Conservation (phyloP, 2,888 invertebrate genomes). For the Copidosoma aretas region DNA sequence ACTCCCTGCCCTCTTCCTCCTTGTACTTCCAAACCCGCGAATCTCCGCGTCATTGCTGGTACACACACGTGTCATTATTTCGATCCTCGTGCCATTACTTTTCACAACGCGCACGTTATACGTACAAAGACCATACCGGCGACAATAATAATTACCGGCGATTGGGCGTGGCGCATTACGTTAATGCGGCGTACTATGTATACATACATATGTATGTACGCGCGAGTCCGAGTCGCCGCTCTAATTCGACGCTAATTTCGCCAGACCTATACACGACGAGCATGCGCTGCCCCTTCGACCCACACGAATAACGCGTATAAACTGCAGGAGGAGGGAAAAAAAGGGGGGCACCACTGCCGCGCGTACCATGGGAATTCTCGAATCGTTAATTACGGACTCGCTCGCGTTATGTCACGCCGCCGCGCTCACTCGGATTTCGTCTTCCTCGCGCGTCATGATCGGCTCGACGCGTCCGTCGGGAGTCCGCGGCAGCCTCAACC, state of each 20-base stretch:
- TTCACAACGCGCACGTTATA: too few relatives aligned
- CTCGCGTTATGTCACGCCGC: neutral
- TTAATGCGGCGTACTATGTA: neutral
- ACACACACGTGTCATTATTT: neutral
- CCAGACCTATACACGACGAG: conserved; percentile 9
- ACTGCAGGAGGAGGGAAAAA: too few relatives aligned
- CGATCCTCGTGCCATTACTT: neutral
- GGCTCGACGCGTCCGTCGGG: neutral
- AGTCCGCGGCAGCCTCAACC: neutral
- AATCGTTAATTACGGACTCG: neutral
- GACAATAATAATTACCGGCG: conserved; percentile 25
- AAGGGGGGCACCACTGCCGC: neutral
- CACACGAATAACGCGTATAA: neutral
- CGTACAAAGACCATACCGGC: neutral
- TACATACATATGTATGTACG: too few relatives aligned
- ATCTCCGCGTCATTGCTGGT: neutral
- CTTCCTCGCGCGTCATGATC: neutral
- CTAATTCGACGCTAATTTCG: conserved; percentile 35
- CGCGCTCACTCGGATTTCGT: neutral
- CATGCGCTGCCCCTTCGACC: neutral
- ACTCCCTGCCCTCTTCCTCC: neutral
- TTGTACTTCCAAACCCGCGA: neutral
- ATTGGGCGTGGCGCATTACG: conserved; percentile 35
- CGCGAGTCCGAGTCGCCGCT: neutral
- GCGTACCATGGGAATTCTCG: neutral